A percentile compares a stretch with the other conserved stretches of the same genome.
phyloP scores from a whole-genome alignment of 1,140 invertebrate genomes.

The Drosophila funebris region DNA sequence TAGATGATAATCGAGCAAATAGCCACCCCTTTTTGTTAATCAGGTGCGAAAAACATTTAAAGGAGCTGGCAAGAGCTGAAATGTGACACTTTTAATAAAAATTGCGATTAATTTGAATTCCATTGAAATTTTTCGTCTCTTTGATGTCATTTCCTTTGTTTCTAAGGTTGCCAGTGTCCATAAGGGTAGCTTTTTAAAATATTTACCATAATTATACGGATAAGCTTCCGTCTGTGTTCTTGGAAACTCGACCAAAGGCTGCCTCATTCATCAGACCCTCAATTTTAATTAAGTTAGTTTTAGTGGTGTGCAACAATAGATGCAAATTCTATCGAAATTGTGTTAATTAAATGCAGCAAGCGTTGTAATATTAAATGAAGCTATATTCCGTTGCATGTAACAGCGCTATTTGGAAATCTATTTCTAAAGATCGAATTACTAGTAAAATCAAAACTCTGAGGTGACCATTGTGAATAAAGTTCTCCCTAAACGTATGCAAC shows the following conservation, averaged over 20 bases:
- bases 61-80: conserved; percentile 14
- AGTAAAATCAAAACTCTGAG: neutral
- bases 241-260: neutral
- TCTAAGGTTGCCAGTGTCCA: conserved; percentile 14
- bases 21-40: conserved; percentile 45
- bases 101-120: conserved; percentile 66
- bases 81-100: conserved; percentile 52
- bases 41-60: conserved; percentile 30
- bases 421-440: neutral
- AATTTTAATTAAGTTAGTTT: conserved; percentile 28
- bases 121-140: conserved; percentile 36
- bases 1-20: conserved; percentile 32
- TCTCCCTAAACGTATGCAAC: neutral
- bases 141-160: neutral
- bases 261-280: neutral
- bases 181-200: conserved; percentile 39
- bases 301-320: conserved; percentile 23
- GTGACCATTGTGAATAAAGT: neutral
- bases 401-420: neutral
- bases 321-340: conserved; percentile 24
- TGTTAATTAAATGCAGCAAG: conserved; percentile 30
- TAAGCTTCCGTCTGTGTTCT: neutral
- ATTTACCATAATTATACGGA: conserved; percentile 28
- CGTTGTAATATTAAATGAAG: conserved; percentile 19
- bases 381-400: too few species aligned